Base-by-base conservation (phyloP, 2,113 vertebrate species). In the Formicarius rufipectus region DNA sequence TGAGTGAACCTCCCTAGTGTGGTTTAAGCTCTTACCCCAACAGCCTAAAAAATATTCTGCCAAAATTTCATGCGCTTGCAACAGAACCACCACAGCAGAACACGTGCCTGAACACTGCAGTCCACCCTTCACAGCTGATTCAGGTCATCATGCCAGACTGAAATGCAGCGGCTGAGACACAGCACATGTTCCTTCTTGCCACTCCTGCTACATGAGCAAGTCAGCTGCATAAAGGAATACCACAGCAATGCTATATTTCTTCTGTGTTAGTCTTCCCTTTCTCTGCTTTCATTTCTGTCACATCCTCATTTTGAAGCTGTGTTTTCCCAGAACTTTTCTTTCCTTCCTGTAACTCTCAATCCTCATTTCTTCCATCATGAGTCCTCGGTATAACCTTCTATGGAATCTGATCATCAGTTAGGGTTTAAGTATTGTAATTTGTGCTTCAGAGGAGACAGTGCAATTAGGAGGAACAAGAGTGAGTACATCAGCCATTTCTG, bases 171-270 rank as follows among this genome's bases (percentile, higher is more conserved):
- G 49, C 90, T 62, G 82, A 82, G 71, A 76, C 87, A 88, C 22
- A 76, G 86, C 58, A 90, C 92, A 58, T 33, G 82, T 5, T 95
- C 75, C 62, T 77, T 83, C 94, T 86, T 80, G 90, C 88, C 94
- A 85, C 4, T 25, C 5, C 4, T 35, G 67, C 77, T 20, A 78
- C 39, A 20, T 1, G 1, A 62, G 75, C 78, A 53, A 69, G 66
- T 25, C 74, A 84, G 71, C 62, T 53, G 66, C 44, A 42, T 60
- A 64, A 78, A 91, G 44, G 14, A 94, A 67, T 3, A 33, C 35
- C 47, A 1, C 12, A 68, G 47, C 24, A 47, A 47, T 35, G 49
- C 17, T 37, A 11, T 45, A 11, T 45, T 73, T 69, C 24, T 58
- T 55, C 81, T 47, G 37, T 8, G n/a, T 30, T 1, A 82, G 66